A percentile compares a stretch with the other conserved stretches of the same genome.
Evolutionary conservation across 2,113 vertebrate genomes (phyloP).

Genomic region (Strix uralensis): DNA sequence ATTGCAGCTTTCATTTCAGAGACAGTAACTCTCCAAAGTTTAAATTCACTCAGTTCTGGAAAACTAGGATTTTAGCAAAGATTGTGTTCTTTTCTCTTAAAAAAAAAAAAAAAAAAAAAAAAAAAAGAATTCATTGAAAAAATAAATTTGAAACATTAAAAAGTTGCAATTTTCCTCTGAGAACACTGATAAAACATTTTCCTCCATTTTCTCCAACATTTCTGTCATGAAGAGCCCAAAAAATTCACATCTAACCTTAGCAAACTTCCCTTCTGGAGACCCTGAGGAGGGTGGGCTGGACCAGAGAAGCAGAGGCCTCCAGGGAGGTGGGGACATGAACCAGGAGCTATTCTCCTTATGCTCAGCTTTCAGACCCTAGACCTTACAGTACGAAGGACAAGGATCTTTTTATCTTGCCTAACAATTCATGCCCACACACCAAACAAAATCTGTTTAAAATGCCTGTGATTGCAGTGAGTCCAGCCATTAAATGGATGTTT

Average conservation of each 20-base stretch:
- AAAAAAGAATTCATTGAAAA: background rate
- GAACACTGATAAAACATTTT: background rate
- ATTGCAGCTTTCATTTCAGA: background rate
- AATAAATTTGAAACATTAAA: background rate
- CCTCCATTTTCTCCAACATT: background rate
- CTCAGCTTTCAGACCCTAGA: background rate
- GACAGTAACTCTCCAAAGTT: background rate
- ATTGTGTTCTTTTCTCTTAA: background rate
- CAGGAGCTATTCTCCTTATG: background rate
- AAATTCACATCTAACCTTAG: background rate
- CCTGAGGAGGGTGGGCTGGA: background rate
- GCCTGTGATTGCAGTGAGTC: background rate
- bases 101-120: background rate
- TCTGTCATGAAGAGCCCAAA: background rate
- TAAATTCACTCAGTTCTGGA: background rate
- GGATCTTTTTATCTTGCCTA: conserved; percentile 9
- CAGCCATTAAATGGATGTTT: conserved; percentile 28
- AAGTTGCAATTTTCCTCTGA: background rate
- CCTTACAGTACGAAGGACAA: background rate
- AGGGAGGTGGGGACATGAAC: background rate
- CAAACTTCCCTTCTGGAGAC: background rate
- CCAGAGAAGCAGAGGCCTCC: accelerated
- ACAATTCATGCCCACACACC: background rate
- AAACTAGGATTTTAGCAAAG: background rate
- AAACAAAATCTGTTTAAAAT: background rate